phyloP scores from a whole-genome alignment of 2,888 invertebrate genomes.

The Deroplatys truncata region DNA sequence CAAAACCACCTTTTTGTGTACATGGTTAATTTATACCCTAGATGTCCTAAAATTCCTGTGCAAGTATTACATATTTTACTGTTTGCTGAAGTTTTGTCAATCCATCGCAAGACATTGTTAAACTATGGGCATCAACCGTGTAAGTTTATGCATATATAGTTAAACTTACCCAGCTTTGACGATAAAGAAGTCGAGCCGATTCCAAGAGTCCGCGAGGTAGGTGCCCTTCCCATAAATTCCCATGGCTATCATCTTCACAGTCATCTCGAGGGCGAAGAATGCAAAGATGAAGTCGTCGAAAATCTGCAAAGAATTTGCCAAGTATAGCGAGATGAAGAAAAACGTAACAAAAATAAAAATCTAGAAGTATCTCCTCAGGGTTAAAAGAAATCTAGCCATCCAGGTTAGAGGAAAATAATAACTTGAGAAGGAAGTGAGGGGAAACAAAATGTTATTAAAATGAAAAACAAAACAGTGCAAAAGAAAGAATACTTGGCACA shows the following conservation, averaged over 20 bases:
- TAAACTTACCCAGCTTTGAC: constrained; percentile 84
- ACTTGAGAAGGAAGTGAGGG: background rate
- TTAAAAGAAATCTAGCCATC: background rate
- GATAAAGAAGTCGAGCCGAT: constrained; percentile 96
- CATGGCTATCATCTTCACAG: constrained; percentile 98
- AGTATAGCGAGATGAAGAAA: background rate
- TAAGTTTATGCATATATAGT: too few relatives aligned
- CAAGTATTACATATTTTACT: too few relatives aligned
- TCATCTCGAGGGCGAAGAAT: constrained; percentile 97
- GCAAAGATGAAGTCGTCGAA: constrained; percentile 99
- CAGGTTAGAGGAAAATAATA: background rate
- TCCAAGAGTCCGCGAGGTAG: constrained; percentile 98
- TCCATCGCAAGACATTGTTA: too few relatives aligned
- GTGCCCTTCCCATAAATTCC: constrained; percentile 90
- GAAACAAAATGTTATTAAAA: background rate
- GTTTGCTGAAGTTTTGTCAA: too few relatives aligned
- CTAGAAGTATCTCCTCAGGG: background rate
- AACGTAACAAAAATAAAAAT: background rate
- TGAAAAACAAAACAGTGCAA: background rate
- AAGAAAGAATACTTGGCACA: background rate
- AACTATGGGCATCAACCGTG: too few relatives aligned
- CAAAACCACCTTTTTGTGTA: too few relatives aligned
- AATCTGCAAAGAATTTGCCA: constrained; percentile 57
- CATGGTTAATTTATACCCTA: too few relatives aligned
- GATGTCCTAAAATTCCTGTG: too few relatives aligned